These are phyloP conservation scores for Unio delphinus DNA, from an alignment of 2,888 invertebrate species.

Conservation along the genomic window DNA sequence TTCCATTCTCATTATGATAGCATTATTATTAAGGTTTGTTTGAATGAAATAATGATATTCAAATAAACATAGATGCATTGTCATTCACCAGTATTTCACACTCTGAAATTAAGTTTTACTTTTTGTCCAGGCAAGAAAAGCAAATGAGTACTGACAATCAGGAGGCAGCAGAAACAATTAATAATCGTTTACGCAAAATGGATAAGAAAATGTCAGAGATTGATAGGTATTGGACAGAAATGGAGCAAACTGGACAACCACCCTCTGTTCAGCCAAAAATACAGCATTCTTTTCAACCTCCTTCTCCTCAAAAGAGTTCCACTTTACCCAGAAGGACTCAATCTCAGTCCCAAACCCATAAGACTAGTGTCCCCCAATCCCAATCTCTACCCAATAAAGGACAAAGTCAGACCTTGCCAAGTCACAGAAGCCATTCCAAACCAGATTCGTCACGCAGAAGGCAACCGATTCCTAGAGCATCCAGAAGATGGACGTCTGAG, in stretches of 20 bases:
- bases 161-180: constrained; percentile 57
- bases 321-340: constrained; percentile 25
- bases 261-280: constrained; percentile 35
- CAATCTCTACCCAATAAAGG: too few relatives aligned
- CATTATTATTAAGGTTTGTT: too few relatives aligned
- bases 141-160: constrained; percentile 54
- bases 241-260: constrained; percentile 46
- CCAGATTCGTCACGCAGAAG: constrained; percentile 1
- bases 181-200: constrained; percentile 56
- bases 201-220: constrained; percentile 58
- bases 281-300: constrained; percentile 18
- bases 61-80: too few relatives aligned
- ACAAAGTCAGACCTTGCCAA: too few relatives aligned
- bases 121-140: constrained; percentile 44
- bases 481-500: constrained; percentile 5
- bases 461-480: constrained; percentile 2
- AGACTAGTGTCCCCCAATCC: too few relatives aligned
- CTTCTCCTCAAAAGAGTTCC: constrained; percentile 17
- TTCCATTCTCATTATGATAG: too few relatives aligned
- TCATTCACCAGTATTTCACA: too few relatives aligned
- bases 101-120: constrained; percentile 1
- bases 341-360: too few relatives aligned
- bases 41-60: too few relatives aligned
- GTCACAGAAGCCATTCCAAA: too few relatives aligned
- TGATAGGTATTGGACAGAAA: constrained; percentile 59